phyloP scores from a whole-genome alignment of 1,140 invertebrate species.

The Orius insidiosus region DNA sequence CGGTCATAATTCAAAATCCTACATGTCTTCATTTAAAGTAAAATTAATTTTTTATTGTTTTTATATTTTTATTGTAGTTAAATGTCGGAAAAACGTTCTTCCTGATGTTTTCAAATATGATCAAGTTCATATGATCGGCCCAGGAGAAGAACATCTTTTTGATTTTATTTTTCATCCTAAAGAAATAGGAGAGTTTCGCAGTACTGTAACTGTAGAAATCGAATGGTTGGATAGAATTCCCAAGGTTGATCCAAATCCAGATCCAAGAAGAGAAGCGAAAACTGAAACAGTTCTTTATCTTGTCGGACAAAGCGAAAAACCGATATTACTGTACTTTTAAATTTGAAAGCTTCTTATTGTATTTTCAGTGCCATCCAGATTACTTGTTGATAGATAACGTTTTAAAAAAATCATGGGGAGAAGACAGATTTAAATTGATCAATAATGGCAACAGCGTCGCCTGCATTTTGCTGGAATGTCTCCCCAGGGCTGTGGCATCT shows the following conservation, averaged over 20 bases:
- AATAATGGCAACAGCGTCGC: too few species aligned
- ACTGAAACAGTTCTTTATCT: constrained; percentile 5
- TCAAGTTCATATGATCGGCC: background rate
- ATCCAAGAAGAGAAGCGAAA: background rate
- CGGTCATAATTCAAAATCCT: constrained; percentile 2
- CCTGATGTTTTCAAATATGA: background rate
- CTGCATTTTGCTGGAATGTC: too few species aligned
- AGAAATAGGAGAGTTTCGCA: background rate
- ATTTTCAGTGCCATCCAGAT: too few species aligned
- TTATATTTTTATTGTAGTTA: background rate
- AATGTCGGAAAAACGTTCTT: background rate
- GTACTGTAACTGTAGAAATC: background rate
- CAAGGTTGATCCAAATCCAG: background rate
- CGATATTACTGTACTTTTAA: background rate
- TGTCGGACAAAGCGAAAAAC: background rate
- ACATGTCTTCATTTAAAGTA: constrained; percentile 5
- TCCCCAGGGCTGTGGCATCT: too few species aligned
- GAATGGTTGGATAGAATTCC: background rate
- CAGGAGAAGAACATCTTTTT: constrained; percentile 4
- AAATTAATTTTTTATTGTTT: background rate
- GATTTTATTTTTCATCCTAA: background rate
- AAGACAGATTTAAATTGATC: too few species aligned
- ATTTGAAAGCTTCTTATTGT: too few species aligned
- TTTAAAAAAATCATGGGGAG: too few species aligned
- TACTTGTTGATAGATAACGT: too few species aligned